Evolutionary conservation across 2,113 vertebrate genomes (phyloP).

Genomic region (Pseudolaguvia tuberculata): DNA sequence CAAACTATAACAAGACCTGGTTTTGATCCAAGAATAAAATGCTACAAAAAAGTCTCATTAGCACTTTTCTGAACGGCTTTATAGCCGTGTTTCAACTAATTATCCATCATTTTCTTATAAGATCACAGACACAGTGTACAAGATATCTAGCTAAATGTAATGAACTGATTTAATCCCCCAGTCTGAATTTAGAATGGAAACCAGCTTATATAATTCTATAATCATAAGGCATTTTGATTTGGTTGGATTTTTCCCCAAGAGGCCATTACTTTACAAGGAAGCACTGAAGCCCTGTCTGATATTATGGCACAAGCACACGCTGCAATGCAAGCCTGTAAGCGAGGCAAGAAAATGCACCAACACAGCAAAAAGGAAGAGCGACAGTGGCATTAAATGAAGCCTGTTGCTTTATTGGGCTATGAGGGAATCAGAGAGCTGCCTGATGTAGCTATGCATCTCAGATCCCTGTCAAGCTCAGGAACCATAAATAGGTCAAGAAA

Average conservation of each 20-base stretch:
- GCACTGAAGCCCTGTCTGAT: slow-evolving; percentile 25
- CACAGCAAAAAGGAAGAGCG: slow-evolving; percentile 63
- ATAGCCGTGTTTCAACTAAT: neutral
- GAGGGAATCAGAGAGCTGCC: slow-evolving; percentile 67
- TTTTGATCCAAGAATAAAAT: neutral
- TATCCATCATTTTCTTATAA: neutral
- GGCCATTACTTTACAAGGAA: slow-evolving; percentile 38
- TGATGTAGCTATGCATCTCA: slow-evolving; percentile 52
- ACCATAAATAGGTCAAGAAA: slow-evolving; percentile 54
- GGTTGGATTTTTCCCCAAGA: slow-evolving; percentile 19
- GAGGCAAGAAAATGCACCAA: slow-evolving; percentile 63
- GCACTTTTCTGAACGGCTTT: neutral
- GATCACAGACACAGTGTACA: neutral
- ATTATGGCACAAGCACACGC: slow-evolving; percentile 36
- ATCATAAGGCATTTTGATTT: slow-evolving; percentile 4
- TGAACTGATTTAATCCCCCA: neutral
- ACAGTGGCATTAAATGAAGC: slow-evolving; percentile 66
- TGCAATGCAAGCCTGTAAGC: slow-evolving; percentile 36
- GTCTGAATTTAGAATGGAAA: slow-evolving; percentile 1
- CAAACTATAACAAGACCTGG: neutral
- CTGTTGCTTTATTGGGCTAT: slow-evolving; percentile 66
- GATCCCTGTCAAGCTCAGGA: slow-evolving; percentile 41
- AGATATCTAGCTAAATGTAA: neutral
- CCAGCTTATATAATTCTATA: neutral
- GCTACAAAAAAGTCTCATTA: neutral